Evolutionary conservation across 2,888 invertebrate species (phyloP).

Genomic region (Rhingia campestris): DNA sequence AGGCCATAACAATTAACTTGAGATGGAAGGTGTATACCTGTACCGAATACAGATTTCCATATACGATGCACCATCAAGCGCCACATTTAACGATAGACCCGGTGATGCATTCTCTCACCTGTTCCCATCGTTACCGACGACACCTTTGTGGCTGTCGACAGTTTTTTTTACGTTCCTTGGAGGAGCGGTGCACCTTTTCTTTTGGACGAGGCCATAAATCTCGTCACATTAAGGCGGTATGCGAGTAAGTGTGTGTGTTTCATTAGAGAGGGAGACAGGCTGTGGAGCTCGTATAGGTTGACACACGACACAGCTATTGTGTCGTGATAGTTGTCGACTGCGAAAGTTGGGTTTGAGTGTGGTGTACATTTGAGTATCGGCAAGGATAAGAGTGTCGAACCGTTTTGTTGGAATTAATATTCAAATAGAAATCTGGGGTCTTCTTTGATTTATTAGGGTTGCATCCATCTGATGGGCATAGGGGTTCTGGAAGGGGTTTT

Average conservation of each 20-base stretch:
- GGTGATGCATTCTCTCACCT: constrained; percentile 69
- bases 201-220: constrained; percentile 58
- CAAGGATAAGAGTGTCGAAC: constrained; percentile 30
- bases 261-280: constrained; percentile 20
- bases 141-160: constrained; percentile 58
- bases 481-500: neutral
- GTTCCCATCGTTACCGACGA: constrained; percentile 49
- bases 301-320: constrained; percentile 16
- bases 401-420: constrained; percentile 52
- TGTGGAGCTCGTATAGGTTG: constrained; percentile 17
- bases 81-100: constrained; percentile 62
- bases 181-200: constrained; percentile 47
- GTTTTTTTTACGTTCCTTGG: constrained; percentile 14
- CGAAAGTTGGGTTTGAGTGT: constrained; percentile 23
- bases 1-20: constrained; percentile 50
- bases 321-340: constrained; percentile 24
- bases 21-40: constrained; percentile 47
- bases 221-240: constrained; percentile 33
- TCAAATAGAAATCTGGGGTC: neutral
- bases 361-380: constrained; percentile 12
- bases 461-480: neutral
- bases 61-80: constrained; percentile 63
- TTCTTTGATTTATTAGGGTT: neutral
- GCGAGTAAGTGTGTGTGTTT: constrained; percentile 31
- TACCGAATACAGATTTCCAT: constrained; percentile 44